Evolutionary conservation across 2,888 invertebrate genomes (phyloP).

Genomic region (Scaptomyza flava): DNA sequence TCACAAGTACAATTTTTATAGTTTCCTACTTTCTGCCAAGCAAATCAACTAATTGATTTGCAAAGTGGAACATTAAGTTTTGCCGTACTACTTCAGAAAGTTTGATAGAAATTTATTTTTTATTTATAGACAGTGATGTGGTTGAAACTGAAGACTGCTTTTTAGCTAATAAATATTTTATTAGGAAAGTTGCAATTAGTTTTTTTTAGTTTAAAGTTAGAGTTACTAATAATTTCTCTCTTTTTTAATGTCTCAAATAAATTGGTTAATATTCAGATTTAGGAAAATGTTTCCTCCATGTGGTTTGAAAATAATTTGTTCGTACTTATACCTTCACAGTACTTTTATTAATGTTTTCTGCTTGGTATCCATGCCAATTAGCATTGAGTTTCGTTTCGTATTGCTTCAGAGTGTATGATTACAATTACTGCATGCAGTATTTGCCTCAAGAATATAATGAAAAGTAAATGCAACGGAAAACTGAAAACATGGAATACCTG

Average conservation of each 20-base stretch:
- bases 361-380: constrained; percentile 9
- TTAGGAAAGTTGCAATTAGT: constrained; percentile 20
- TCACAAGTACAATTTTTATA: constrained; percentile 36
- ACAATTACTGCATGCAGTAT: constrained; percentile 56
- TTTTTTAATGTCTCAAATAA: too few relatives aligned
- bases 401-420: constrained; percentile 27
- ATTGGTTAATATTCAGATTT: too few relatives aligned
- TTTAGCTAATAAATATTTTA: constrained; percentile 38
- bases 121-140: neutral
- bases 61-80: constrained; percentile 48
- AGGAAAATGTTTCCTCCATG: too few relatives aligned
- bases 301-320: neutral
- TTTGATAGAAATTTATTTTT: neutral
- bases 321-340: too few relatives aligned
- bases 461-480: constrained; percentile 43
- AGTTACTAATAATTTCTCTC: neutral
- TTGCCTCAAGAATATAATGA: constrained; percentile 51
- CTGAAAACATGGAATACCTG: neutral
- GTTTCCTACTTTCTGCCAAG: constrained; percentile 5
- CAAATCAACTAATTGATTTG: constrained; percentile 73
- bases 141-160: constrained; percentile 13
- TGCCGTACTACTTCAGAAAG: constrained; percentile 12
- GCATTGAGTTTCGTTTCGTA: constrained; percentile 5
- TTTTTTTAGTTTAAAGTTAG: neutral
- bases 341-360: neutral